Conservation (phyloP, 1,140 invertebrate genomes). For the Aphelenchoides fujianensis region DNA sequence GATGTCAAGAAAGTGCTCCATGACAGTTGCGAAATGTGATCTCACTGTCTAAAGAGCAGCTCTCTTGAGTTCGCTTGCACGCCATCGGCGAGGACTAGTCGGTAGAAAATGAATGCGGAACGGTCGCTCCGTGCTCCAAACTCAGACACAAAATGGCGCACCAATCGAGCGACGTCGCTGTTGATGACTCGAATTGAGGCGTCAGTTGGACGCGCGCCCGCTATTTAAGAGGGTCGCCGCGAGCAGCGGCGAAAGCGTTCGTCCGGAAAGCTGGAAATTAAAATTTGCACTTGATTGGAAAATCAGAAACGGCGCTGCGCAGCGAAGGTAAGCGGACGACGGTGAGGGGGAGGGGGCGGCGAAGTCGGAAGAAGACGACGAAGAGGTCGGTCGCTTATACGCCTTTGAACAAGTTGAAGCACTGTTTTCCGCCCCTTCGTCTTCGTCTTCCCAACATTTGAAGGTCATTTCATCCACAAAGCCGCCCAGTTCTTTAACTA, state of each 20-base stretch:
- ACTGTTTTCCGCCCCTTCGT: not conserved
- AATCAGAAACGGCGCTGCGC: slow-evolving; percentile 1
- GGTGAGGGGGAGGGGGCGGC: too few species aligned
- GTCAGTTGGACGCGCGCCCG: not conserved
- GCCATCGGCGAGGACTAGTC: too few species aligned
- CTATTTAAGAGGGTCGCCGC: not conserved
- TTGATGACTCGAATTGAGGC: not conserved
- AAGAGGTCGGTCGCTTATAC: slow-evolving; percentile 4
- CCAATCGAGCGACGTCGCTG: too few species aligned
- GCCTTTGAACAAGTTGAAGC: not conserved
- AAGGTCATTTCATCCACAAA: slow-evolving; percentile 3
- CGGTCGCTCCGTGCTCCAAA: too few species aligned
- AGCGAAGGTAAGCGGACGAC: not conserved
- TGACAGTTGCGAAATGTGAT: too few species aligned
- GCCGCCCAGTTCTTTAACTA: not conserved
- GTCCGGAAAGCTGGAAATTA: not conserved
- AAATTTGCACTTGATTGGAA: slow-evolving; percentile 1
- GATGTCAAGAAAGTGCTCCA: too few species aligned
- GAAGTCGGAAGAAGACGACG: too few species aligned
- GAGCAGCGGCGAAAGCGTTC: not conserved
- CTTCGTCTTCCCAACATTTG: not conserved
- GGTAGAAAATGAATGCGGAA: too few species aligned
- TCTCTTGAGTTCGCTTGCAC: slow-evolving; percentile 8
- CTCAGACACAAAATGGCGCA: too few species aligned
- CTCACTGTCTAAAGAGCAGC: not conserved